A percentile compares a stretch with the other conserved stretches of the same genome.
Conservation (phyloP, 2,797 vertebrate species). For the Brachymystax lenok region DNA sequence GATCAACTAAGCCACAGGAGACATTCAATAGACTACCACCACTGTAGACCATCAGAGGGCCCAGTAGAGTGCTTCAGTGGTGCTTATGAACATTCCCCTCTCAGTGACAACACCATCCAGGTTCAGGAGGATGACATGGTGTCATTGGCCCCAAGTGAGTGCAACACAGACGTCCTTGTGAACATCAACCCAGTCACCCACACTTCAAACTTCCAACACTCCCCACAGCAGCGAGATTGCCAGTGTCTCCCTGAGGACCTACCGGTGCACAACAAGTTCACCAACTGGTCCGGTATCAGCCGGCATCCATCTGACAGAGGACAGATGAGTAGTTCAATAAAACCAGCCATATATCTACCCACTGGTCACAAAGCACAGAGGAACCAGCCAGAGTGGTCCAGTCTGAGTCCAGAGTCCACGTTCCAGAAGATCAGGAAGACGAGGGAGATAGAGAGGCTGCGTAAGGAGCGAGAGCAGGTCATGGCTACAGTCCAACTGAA, state of each 20-base stretch:
- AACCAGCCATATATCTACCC: background rate
- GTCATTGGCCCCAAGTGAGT: conserved; percentile 80
- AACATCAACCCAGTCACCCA: conserved; percentile 62
- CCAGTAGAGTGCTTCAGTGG: conserved; percentile 33
- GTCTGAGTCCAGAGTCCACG: conserved; percentile 24
- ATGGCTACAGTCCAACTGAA: conserved; percentile 83
- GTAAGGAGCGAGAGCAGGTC: conserved; percentile 81
- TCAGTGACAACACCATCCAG: conserved; percentile 46
- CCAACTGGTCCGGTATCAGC: conserved; percentile 86
- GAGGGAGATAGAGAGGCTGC: conserved; percentile 79
- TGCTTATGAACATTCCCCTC: conserved; percentile 41
- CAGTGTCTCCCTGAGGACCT: conserved; percentile 73
- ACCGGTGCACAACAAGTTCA: conserved; percentile 92
- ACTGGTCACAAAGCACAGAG: conserved; percentile 13
- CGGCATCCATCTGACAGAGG: conserved; percentile 44
- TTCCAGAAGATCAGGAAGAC: conserved; percentile 52
- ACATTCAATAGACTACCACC: conserved; percentile 4
- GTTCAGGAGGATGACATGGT: conserved; percentile 62
- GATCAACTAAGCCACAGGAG: conserved; percentile 18
- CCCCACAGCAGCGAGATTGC: conserved; percentile 36
- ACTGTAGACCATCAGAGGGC: conserved; percentile 13
- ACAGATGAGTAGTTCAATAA: conserved; percentile 45
- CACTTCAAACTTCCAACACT: conserved; percentile 1
- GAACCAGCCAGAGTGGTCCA: conserved; percentile 19
- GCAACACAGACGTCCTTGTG: conserved; percentile 84